phyloP scores from a whole-genome alignment of 2,797 vertebrate species.

The Acipenser oxyrinchus region DNA sequence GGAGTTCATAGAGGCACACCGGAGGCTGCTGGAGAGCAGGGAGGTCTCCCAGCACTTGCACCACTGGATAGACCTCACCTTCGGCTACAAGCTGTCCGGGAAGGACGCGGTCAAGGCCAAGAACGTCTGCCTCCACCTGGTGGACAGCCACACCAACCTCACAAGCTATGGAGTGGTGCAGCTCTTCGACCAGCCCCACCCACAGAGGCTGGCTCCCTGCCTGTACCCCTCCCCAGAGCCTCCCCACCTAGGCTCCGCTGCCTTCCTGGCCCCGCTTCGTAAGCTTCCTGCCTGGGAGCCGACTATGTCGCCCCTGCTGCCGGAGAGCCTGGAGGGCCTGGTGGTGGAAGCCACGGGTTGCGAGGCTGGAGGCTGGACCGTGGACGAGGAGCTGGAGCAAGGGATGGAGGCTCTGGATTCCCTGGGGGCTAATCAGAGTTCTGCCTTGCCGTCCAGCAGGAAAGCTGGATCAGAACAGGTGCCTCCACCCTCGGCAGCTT shows the following conservation, averaged over 20 bases:
- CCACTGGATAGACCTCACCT: conserved; percentile 96
- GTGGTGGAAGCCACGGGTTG: conserved; percentile 76
- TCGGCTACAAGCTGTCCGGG: conserved; percentile 89
- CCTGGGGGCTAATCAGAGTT: conserved; percentile 47
- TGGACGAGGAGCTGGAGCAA: conserved; percentile 90
- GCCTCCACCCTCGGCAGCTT: conserved; percentile 33
- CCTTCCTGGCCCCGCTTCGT: conserved; percentile 54
- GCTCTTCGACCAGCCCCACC: conserved; percentile 90
- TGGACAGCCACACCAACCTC: conserved; percentile 90
- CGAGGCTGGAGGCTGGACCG: conserved; percentile 72
- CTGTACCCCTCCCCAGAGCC: conserved; percentile 63
- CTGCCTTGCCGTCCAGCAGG: conserved; percentile 45
- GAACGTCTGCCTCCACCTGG: conserved; percentile 91
- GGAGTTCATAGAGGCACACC: conserved; percentile 82
- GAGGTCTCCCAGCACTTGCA: conserved; percentile 92
- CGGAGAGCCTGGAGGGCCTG: conserved; percentile 58
- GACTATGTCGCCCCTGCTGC: not conserved
- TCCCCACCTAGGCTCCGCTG: conserved; percentile 52
- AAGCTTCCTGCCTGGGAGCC: conserved; percentile 47
- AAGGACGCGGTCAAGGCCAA: conserved; percentile 95
- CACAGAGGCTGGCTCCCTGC: conserved; percentile 63
- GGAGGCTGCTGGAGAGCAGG: conserved; percentile 76
- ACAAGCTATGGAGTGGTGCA: conserved; percentile 90
- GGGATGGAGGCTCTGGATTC: conserved; percentile 91
- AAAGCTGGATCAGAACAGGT: conserved; percentile 43